A percentile compares a stretch with the other conserved stretches of the same genome.
Conservation (phyloP, 2,797 vertebrate species). For the Orientallactaga sibirica region DNA sequence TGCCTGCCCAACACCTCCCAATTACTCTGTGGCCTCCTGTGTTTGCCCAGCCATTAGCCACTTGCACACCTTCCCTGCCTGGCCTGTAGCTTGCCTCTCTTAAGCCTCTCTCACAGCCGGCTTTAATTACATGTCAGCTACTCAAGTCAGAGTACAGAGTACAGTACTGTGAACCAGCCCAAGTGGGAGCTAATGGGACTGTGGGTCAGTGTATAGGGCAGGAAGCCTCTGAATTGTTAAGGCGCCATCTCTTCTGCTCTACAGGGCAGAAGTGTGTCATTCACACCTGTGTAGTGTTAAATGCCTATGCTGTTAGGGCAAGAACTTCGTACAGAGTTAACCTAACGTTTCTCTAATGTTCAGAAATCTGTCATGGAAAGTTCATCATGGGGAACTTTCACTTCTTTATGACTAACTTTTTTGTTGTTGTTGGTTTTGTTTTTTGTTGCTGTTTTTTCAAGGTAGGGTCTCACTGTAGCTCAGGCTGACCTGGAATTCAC, state of each 20-base stretch:
- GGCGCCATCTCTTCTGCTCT: background rate
- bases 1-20: background rate
- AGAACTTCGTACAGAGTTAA: background rate
- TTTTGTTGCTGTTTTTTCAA: too few relatives aligned
- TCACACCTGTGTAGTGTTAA: background rate
- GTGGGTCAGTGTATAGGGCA: too few relatives aligned
- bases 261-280: background rate
- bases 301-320: fast-evolving
- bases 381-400: fast-evolving
- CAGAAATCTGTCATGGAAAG: fast-evolving
- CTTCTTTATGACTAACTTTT: background rate
- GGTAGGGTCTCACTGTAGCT: too few relatives aligned
- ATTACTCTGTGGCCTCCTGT: background rate
- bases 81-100: background rate
- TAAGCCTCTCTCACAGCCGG: background rate
- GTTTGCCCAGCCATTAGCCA: background rate
- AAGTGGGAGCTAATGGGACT: background rate
- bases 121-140: background rate
- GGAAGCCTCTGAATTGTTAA: background rate
- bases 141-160: background rate
- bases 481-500: too few relatives aligned
- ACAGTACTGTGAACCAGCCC: background rate
- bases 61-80: background rate
- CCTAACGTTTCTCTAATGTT: background rate
- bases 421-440: too few relatives aligned